Evolutionary conservation across 2,113 vertebrate genomes (phyloP), one percentile per base, ranked within the genome.

Genomic region (Tenrec ecaudatus): DNA sequence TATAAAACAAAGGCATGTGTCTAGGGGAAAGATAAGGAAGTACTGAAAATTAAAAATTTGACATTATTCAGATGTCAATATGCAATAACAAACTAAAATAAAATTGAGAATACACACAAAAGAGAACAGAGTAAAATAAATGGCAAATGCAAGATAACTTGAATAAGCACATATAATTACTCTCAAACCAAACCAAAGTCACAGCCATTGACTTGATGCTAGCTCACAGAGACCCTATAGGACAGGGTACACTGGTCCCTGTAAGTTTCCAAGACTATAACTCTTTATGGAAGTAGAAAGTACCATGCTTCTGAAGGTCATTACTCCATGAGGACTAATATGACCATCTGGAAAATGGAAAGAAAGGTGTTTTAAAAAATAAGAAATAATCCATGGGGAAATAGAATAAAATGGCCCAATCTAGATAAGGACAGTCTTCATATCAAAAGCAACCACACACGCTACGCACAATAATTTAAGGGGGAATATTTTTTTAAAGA

Each of bases 371-470:
- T 53, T 53, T 10, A 7, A 53, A 53, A 53, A 53, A 2, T 5
- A 22, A 64, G 3, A 88, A 80, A 91, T 22, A 87, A 86, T 73
- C 12, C 83, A 93, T 17, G 17, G 84, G 40, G 31, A 86, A 76
- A 6, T 91, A 53, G 22, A 71, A 92, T 19, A 78, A 85, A 91
- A 81, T 57, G 47, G 29, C 47, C 73, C 71, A 22, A 94, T 4
- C 20, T 85, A 36, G 36, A 60, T 19, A 86, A 90, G 6, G 7
- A 17, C 33, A 27, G 23, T 36, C 19, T n/a, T 43, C 60, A 47
- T 8, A 71, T 60, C 71, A 78, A 58, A 92, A 58, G 29, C n/a
- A 89, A 38, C 20, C 60, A 33, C 40, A 78, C 0, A 62, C 11
- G 25, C 71, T 43, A 62, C 53, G 27, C 43, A 92, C 53, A 92